Conservation (phyloP, 2,888 invertebrate genomes). For the Lycaena phlaeas region DNA sequence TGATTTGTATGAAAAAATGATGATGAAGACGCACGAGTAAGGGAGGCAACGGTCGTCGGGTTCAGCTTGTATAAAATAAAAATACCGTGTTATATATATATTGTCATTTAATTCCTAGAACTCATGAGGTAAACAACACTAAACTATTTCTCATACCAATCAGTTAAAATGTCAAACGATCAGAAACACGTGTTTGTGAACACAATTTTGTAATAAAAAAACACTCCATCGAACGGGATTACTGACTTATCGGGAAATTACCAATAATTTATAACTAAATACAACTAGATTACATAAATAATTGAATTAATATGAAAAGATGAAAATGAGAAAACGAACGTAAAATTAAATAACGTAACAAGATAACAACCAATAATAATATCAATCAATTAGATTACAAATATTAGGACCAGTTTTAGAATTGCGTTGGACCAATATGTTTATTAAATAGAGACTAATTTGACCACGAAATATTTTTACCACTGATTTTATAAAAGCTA, state of each 20-base stretch:
- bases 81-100: slow-evolving; percentile 43
- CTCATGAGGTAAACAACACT: slow-evolving; percentile 72
- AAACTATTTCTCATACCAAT: slow-evolving; percentile 61
- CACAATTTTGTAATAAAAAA: slow-evolving; percentile 19
- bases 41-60: too few relatives aligned
- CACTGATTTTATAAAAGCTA: too few relatives aligned
- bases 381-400: slow-evolving; percentile 5
- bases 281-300: slow-evolving; percentile 61
- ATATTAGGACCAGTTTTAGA: background rate
- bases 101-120: slow-evolving; percentile 68
- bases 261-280: slow-evolving; percentile 57
- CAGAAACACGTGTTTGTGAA: slow-evolving; percentile 27
- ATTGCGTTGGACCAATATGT: slow-evolving; percentile 19
- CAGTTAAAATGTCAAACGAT: slow-evolving; percentile 40
- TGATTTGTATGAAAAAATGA: too few relatives aligned
- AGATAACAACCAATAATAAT: slow-evolving; percentile 57
- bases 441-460: too few relatives aligned
- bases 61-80: too few relatives aligned
- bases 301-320: slow-evolving; percentile 35
- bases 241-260: slow-evolving; percentile 36
- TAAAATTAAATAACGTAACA: slow-evolving; percentile 70
- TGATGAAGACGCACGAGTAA: too few relatives aligned
- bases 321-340: slow-evolving; percentile 44
- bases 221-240: slow-evolving; percentile 48
- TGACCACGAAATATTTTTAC: too few relatives aligned